These are phyloP conservation scores for Melinaea menophilus DNA, from an alignment of 2,888 invertebrate genomes.

Conservation along the genomic window DNA sequence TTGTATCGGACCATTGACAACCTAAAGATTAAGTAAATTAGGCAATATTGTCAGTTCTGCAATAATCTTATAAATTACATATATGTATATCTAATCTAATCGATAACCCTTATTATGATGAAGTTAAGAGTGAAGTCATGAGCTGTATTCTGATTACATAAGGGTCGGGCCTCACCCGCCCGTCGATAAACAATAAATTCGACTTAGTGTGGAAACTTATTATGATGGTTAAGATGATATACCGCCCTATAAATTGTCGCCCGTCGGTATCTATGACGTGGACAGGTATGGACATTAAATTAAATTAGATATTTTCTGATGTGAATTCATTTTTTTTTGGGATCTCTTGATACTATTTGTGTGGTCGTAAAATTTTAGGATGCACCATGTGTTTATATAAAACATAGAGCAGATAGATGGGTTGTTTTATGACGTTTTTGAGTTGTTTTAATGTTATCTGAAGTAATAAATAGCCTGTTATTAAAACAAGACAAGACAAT, in stretches of 20 bases:
- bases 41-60: too few relatives aligned
- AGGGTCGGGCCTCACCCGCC: constrained; percentile 30
- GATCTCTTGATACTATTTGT: constrained; percentile 43
- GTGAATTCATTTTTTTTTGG: constrained; percentile 50
- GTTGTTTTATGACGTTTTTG: not conserved
- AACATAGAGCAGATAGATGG: not conserved
- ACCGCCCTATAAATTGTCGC: constrained; percentile 59
- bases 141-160: constrained; percentile 1
- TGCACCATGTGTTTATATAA: not conserved
- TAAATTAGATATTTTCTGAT: constrained; percentile 57
- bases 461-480: too few relatives aligned
- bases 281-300: constrained; percentile 62
- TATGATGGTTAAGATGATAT: constrained; percentile 60
- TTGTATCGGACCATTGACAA: too few relatives aligned
- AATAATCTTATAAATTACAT: not conserved
- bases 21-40: too few relatives aligned
- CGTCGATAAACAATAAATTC: constrained; percentile 55
- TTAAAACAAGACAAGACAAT: too few relatives aligned
- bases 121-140: not conserved
- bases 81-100: not conserved
- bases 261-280: constrained; percentile 59
- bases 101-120: not conserved
- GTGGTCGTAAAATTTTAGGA: not conserved
- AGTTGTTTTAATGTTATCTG: not conserved
- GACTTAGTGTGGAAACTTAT: constrained; percentile 56